Percentiles rank a stretch among this genome's conserved stretches.
phyloP scores from a whole-genome alignment of 2,888 invertebrate species.

The Dryocosmus kuriphilus region DNA sequence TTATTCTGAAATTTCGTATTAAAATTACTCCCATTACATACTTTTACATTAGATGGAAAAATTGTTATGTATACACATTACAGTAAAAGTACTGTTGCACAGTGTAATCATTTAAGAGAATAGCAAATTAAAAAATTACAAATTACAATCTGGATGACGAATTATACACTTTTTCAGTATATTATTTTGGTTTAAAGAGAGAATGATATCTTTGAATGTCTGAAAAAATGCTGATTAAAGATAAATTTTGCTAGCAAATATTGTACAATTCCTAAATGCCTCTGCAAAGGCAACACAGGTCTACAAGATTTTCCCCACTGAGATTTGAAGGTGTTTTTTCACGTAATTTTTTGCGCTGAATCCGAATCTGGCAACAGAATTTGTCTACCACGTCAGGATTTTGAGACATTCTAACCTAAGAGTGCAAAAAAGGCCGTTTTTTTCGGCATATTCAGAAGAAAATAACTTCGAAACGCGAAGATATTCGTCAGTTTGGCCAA shows the following conservation, averaged over 20 bases:
- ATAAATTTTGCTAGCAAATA: neutral
- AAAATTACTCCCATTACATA: neutral
- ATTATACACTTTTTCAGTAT: neutral
- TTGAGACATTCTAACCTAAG: too few relatives aligned
- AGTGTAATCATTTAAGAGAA: neutral
- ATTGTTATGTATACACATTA: conserved; percentile 20
- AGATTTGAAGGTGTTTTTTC: too few relatives aligned
- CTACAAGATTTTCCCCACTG: too few relatives aligned
- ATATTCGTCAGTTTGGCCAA: too few relatives aligned
- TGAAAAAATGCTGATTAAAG: neutral
- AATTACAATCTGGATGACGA: neutral
- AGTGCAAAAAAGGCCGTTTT: too few relatives aligned
- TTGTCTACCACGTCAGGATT: too few relatives aligned
- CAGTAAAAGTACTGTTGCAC: neutral
- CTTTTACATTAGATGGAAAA: neutral
- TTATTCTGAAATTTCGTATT: neutral
- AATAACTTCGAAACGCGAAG: too few relatives aligned
- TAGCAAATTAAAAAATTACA: neutral
- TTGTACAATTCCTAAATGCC: neutral
- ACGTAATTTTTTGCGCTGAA: too few relatives aligned
- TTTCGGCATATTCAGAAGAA: too few relatives aligned
- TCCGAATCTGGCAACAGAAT: too few relatives aligned
- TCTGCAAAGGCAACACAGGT: neutral
- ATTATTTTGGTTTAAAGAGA: neutral
- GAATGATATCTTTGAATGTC: neutral